Evolutionary conservation across 92 coral and sea anemone species (phyloP).

Genomic region (Anthopleura xanthogrammica): DNA sequence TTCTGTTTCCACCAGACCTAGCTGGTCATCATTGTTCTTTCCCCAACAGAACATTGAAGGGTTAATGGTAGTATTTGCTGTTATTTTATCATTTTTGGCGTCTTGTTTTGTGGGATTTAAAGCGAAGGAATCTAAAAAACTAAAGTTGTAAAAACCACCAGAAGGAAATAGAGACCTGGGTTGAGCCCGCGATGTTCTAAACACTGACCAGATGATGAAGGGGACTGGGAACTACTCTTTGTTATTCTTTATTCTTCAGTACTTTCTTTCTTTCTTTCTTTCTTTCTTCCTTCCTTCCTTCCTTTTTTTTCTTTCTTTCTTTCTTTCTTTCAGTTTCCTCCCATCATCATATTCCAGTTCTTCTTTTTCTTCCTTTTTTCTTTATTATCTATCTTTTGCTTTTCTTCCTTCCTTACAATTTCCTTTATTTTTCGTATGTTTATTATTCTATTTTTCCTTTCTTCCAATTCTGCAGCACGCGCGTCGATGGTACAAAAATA

Average conservation of each 20-base stretch:
- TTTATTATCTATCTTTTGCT: no score
- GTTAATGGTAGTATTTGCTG: not conserved
- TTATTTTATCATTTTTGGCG: not conserved
- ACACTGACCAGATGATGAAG: not conserved
- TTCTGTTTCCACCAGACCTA: slow-evolving; percentile 67
- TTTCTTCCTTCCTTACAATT: no score
- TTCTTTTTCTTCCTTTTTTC: no score
- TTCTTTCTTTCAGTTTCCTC: not conserved
- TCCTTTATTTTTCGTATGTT: no score
- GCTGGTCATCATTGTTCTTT: slow-evolving; percentile 74
- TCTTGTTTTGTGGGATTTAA: slow-evolving; percentile 1
- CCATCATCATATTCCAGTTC: no score
- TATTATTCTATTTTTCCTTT: no score
- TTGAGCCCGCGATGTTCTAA: not conserved
- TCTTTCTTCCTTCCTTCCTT: not conserved
- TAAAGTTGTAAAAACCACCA: not conserved
- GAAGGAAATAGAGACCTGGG: not conserved
- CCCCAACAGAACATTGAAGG: slow-evolving; percentile 81
- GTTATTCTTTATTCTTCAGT: not conserved
- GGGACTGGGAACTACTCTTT: not conserved
- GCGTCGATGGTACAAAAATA: not conserved
- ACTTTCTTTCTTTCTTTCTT: not conserved
- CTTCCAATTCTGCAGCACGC: not conserved
- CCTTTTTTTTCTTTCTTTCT: no score
- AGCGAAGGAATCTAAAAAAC: not conserved